phyloP scores from a whole-genome alignment of 2,888 invertebrate species.

The Harpagoxenus sublaevis region DNA sequence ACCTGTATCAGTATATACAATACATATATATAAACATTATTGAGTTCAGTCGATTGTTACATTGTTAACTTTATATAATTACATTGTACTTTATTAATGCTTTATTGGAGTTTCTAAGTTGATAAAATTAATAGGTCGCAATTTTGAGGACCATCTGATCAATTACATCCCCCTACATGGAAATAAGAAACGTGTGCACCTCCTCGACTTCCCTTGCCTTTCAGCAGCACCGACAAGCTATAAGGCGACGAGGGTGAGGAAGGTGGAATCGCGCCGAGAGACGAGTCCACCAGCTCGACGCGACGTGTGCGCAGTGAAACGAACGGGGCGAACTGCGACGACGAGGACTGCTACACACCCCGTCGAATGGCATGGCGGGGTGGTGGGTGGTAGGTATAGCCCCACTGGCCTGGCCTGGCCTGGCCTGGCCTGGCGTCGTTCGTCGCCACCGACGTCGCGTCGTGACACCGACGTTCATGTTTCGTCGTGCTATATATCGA shows the following conservation, averaged over 20 bases:
- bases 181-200: neutral
- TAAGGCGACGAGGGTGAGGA: conserved; percentile 3
- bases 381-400: conserved; percentile 38
- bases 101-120: neutral
- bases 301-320: conserved; percentile 73
- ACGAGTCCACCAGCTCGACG: conserved; percentile 41
- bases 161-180: neutral
- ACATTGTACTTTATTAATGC: neutral
- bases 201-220: neutral
- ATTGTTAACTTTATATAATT: neutral
- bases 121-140: neutral
- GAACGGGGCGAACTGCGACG: conserved; percentile 61
- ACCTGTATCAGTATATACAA: no score
- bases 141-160: neutral
- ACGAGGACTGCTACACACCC: conserved; percentile 55
- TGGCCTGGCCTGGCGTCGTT: conserved; percentile 61
- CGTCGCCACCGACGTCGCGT: conserved; percentile 31
- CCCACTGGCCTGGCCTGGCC: conserved; percentile 62
- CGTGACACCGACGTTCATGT: conserved; percentile 31
- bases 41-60: neutral
- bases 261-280: conserved; percentile 11
- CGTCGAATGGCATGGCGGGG: conserved; percentile 42
- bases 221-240: neutral
- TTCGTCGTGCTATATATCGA: conserved; percentile 28
- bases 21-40: neutral